These are phyloP conservation scores for Druon quercuslanigerum DNA, from an alignment of 1,140 invertebrate genomes.

Conservation along the genomic window DNA sequence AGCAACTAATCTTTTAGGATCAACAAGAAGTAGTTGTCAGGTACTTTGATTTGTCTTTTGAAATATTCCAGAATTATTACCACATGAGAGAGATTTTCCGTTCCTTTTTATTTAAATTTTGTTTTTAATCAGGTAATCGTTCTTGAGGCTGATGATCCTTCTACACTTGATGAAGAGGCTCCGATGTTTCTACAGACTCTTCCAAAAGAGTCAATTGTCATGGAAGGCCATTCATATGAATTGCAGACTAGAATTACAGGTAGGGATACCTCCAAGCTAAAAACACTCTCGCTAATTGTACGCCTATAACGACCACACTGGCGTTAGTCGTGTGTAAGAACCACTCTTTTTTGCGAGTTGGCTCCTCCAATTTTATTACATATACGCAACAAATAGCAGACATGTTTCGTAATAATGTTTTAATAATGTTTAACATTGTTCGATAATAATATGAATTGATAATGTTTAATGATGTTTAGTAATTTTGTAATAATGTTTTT, in stretches of 20 bases:
- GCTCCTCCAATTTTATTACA: too few species aligned
- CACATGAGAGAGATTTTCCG: background rate
- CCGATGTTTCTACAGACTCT: slow-evolving; percentile 75
- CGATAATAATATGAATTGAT: too few species aligned
- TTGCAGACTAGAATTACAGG: slow-evolving; percentile 75
- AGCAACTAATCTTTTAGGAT: slow-evolving; percentile 78
- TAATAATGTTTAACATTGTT: too few species aligned
- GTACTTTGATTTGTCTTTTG: slow-evolving; percentile 38
- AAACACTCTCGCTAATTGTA: too few species aligned
- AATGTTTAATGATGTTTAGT: too few species aligned
- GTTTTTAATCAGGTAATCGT: slow-evolving; percentile 54
- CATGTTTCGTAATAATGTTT: too few species aligned
- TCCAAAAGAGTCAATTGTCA: slow-evolving; percentile 70
- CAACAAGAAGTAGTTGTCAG: slow-evolving; percentile 62
- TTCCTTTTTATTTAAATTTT: slow-evolving; percentile 33
- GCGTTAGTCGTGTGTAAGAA: too few species aligned
- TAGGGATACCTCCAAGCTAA: slow-evolving; percentile 34
- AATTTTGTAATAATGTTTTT: too few species aligned
- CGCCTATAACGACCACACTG: too few species aligned
- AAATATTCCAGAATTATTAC: background rate
- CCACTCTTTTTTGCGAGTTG: too few species aligned
- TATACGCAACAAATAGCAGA: too few species aligned
- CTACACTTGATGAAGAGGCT: slow-evolving; percentile 61
- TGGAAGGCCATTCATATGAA: slow-evolving; percentile 80
- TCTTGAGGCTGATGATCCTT: slow-evolving; percentile 53